Base-by-base conservation (phyloP, 2,888 invertebrate genomes). In the Drosophila diplacantha region DNA sequence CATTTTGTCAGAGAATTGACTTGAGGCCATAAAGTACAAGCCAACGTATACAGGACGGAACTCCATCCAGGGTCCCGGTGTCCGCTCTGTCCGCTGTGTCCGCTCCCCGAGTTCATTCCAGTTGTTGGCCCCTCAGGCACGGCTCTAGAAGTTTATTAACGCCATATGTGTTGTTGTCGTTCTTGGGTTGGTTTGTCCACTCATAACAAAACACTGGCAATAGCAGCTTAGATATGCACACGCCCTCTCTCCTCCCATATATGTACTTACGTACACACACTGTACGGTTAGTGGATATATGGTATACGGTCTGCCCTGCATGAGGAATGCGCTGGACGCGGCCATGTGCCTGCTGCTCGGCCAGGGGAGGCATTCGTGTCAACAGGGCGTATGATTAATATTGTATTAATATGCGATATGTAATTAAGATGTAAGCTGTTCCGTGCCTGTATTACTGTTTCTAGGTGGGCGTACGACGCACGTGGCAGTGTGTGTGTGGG, bases 371-470 rank as follows among this genome's bases (percentile, higher is more conserved):
- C 34, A 55, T 53, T 74, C 72, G 77, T 76, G 80, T 74, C 83
- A 84, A 84, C 84, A 69, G 74, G 77, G 80, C 82, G 84, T 84
- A 80, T 84, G 84, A 84, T 80, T 84, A 80, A 80, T 80, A 80
- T 79, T 82, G 83, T 84, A 84, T 84, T 80, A 83, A 80, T 80
- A 83, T 80, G 77, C 81, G 81, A 81, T 81, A 83, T 78, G 83
- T 78, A 78, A 78, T 78, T 78, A 83, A 78, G 83, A 83, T 78
- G 78, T 83, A 69, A 78, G 83, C 77, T 81, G 66, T 72, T 75
- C 75, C 49, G 34, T 41, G 55, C 47, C 54, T 61, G 52, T 55
- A 67, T 47, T 67, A 47, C 74, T 55, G 53, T 69, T 52, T 74
- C 69, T 71, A 53, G 65, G 59, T 57, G 80, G 59, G 57, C 63